Conservation (phyloP, 1,140 invertebrate species). For the Drosophila obscura region DNA sequence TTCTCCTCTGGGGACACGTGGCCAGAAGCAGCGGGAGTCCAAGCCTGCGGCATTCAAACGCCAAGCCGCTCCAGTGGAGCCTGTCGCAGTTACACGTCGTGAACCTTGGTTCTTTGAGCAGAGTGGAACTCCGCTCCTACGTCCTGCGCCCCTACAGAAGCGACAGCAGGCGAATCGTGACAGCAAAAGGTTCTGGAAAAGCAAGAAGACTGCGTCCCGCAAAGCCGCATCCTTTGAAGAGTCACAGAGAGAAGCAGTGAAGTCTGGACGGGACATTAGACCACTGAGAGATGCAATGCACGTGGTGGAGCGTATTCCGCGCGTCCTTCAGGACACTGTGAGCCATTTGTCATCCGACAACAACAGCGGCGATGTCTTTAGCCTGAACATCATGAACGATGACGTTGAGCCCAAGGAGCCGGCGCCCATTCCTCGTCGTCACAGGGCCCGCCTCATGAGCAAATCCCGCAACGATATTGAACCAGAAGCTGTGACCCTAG, state of each 20-base stretch:
- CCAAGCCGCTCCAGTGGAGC: constrained; percentile 24
- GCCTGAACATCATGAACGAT: constrained; percentile 66
- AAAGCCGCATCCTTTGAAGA: constrained; percentile 24
- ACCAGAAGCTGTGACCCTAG: constrained; percentile 28
- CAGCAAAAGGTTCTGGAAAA: constrained; percentile 16
- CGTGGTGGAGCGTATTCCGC: constrained; percentile 66
- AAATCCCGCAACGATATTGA: constrained; percentile 19
- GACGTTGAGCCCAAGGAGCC: background rate
- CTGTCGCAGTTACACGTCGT: constrained; percentile 8
- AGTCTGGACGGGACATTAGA: constrained; percentile 38
- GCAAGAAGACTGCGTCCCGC: constrained; percentile 29
- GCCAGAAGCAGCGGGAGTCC: constrained; percentile 16
- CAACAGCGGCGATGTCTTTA: constrained; percentile 54
- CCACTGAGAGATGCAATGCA: constrained; percentile 60
- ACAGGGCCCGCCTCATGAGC: background rate
- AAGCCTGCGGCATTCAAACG: constrained; percentile 38
- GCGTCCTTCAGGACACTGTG: constrained; percentile 67
- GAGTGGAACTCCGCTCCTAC: constrained; percentile 33
- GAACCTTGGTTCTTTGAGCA: constrained; percentile 69
- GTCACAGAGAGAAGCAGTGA: background rate
- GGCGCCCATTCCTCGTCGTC: constrained; percentile 8
- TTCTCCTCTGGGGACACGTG: constrained; percentile 58
- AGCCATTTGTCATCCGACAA: constrained; percentile 57
- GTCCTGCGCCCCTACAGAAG: constrained; percentile 51
- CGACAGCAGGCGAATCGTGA: constrained; percentile 2